Evolutionary conservation across 2,797 vertebrate species (phyloP).

Genomic region (Uromys caudimaculatus): DNA sequence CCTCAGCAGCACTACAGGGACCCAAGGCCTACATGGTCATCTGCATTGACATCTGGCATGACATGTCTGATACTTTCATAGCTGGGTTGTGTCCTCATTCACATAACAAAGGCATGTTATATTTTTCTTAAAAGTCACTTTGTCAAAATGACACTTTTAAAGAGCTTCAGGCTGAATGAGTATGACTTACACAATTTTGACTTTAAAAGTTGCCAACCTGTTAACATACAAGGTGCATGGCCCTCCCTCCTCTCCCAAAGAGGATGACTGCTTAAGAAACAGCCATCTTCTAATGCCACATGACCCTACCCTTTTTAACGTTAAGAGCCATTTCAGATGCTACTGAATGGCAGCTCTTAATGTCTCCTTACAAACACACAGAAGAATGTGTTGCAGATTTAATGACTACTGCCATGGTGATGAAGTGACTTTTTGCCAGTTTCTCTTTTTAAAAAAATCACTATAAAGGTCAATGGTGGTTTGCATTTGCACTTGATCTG

Average conservation of each 20-base stretch:
- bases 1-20: background rate
- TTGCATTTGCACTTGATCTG: constrained; percentile 1
- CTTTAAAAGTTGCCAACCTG: constrained; percentile 69
- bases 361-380: constrained; percentile 16
- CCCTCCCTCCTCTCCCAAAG: background rate
- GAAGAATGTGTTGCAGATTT: background rate
- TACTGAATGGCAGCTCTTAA: constrained; percentile 64
- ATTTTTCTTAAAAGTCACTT: constrained; percentile 75
- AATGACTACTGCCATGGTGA: background rate
- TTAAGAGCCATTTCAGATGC: background rate
- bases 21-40: background rate
- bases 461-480: background rate
- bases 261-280: background rate
- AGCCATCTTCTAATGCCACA: background rate
- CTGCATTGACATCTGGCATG: background rate
- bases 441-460: constrained; percentile 28
- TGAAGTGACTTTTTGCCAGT: constrained; percentile 69
- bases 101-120: constrained; percentile 60
- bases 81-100: constrained; percentile 46
- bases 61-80: constrained; percentile 1
- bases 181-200: constrained; percentile 41
- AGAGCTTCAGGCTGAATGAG: constrained; percentile 71
- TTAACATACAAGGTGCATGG: background rate
- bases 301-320: background rate
- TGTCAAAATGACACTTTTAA: constrained; percentile 80